Evolutionary conservation across 2,113 vertebrate genomes (phyloP).

Genomic region (Lucifuga dentata): DNA sequence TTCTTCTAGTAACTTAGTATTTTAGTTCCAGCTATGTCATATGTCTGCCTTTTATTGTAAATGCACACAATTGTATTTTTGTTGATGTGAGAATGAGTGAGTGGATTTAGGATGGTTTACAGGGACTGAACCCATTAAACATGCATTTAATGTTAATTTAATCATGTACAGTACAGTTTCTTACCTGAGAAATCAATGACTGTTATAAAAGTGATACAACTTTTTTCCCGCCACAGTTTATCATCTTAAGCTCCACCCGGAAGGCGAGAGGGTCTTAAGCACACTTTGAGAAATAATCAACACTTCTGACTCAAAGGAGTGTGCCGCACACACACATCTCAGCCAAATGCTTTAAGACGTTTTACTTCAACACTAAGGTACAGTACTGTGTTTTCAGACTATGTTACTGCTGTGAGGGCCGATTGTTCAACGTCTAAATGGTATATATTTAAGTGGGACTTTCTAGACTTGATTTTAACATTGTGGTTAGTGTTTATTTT

Average conservation of each 20-base stretch:
- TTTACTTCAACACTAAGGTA: slow-evolving; percentile 46
- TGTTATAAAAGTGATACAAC: neutral
- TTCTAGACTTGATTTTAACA: no score
- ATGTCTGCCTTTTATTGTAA: slow-evolving; percentile 24
- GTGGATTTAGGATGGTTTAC: slow-evolving; percentile 51
- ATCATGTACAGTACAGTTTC: neutral
- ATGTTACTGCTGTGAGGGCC: neutral
- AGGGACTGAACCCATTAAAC: slow-evolving; percentile 62
- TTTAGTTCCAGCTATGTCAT: slow-evolving; percentile 29
- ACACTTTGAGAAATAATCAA: slow-evolving; percentile 37
- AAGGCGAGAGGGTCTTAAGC: slow-evolving; percentile 14
- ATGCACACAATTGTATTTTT: slow-evolving; percentile 32
- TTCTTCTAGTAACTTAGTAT: slow-evolving; percentile 6
- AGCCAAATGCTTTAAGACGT: slow-evolving; percentile 36
- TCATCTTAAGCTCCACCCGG: slow-evolving; percentile 57
- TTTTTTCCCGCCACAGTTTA: neutral
- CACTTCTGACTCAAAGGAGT: slow-evolving; percentile 24
- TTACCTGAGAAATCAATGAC: neutral
- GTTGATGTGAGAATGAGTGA: slow-evolving; percentile 46
- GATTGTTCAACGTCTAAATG: no score
- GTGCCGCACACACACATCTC: slow-evolving; percentile 3
- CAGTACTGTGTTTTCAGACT: neutral
- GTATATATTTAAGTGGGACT: no score
- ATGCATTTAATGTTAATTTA: slow-evolving; percentile 49
- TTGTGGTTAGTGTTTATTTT: no score